Percentiles rank a stretch among this genome's conserved stretches.
phyloP scores from a whole-genome alignment of 1,140 invertebrate species.

The Triops longicaudatus region DNA sequence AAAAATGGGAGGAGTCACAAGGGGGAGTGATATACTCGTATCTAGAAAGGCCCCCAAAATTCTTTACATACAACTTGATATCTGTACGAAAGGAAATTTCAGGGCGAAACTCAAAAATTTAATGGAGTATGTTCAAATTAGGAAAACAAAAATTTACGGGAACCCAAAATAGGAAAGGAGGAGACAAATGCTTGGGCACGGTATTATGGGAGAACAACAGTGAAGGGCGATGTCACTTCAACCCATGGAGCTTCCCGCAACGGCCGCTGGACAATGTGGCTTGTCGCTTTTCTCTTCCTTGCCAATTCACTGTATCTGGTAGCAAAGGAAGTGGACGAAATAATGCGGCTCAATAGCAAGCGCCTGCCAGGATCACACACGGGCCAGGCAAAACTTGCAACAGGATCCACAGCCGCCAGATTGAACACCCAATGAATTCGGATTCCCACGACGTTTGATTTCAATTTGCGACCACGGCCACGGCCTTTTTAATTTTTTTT shows the following conservation, averaged over 20 bases:
- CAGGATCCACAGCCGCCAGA: slow-evolving; percentile 17
- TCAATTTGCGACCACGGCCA: not conserved
- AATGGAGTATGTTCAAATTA: not conserved
- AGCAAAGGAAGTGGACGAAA: not conserved
- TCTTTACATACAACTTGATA: not conserved
- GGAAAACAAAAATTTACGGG: not conserved
- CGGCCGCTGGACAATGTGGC: not conserved
- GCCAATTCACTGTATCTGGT: slow-evolving; percentile 6
- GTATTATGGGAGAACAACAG: not conserved
- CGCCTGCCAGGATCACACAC: slow-evolving; percentile 12
- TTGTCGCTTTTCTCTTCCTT: slow-evolving; percentile 5
- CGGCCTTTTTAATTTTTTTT: not conserved
- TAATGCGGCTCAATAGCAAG: not conserved
- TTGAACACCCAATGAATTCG: not conserved
- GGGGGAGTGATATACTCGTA: too few species aligned
- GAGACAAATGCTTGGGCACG: not conserved
- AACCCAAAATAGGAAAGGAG: not conserved
- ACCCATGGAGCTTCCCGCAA: not conserved
- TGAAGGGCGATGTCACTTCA: not conserved
- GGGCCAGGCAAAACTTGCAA: slow-evolving; percentile 15
- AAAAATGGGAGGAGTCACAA: not conserved
- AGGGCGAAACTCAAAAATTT: too few species aligned
- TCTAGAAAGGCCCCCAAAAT: not conserved
- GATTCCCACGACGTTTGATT: not conserved
- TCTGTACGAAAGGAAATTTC: not conserved